These are phyloP conservation scores for Poeciliopsis prolifica DNA, from an alignment of 2,113 vertebrate species.

Conservation along the genomic window DNA sequence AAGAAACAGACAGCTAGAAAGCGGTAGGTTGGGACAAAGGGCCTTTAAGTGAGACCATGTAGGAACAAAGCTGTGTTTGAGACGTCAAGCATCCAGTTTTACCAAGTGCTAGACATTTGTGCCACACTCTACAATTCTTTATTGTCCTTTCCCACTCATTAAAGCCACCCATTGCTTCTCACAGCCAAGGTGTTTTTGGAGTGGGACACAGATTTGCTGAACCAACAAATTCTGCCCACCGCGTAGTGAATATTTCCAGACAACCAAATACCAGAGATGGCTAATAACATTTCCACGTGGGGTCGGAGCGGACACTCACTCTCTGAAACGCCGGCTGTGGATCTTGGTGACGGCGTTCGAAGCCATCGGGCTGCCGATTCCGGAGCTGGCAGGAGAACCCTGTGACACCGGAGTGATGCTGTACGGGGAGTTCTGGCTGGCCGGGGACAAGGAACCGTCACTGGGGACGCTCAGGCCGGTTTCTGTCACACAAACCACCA, in stretches of 20 bases:
- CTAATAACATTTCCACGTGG: slow-evolving; percentile 8
- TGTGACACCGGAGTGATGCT: slow-evolving; percentile 99
- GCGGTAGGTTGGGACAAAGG: slow-evolving; percentile 68
- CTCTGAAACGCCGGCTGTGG: slow-evolving; percentile 97
- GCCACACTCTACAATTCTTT: slow-evolving; percentile 67
- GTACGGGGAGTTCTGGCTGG: slow-evolving; percentile 97
- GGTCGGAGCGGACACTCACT: slow-evolving; percentile 81
- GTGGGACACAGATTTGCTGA: slow-evolving; percentile 56
- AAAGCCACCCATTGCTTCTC: slow-evolving; percentile 44
- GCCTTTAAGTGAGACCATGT: slow-evolving; percentile 47
- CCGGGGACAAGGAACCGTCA: slow-evolving; percentile 94
- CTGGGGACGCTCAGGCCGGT: slow-evolving; percentile 92
- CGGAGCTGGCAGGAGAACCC: slow-evolving; percentile 95
- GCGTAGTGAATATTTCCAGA: slow-evolving; percentile 33
- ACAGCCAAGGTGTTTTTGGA: slow-evolving; percentile 32
- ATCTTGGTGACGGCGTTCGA: slow-evolving; percentile 97
- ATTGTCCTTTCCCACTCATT: slow-evolving; percentile 63
- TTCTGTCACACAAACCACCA: slow-evolving; percentile 61
- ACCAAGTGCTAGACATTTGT: slow-evolving; percentile 60
- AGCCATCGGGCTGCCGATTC: slow-evolving; percentile 97
- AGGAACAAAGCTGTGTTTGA: slow-evolving; percentile 74
- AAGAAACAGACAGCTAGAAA: slow-evolving; percentile 54
- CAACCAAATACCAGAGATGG: slow-evolving; percentile 35
- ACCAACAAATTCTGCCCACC: slow-evolving; percentile 25
- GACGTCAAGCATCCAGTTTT: slow-evolving; percentile 61